Base-by-base conservation (phyloP, 2,888 invertebrate species). In the Andrena flavipes region DNA sequence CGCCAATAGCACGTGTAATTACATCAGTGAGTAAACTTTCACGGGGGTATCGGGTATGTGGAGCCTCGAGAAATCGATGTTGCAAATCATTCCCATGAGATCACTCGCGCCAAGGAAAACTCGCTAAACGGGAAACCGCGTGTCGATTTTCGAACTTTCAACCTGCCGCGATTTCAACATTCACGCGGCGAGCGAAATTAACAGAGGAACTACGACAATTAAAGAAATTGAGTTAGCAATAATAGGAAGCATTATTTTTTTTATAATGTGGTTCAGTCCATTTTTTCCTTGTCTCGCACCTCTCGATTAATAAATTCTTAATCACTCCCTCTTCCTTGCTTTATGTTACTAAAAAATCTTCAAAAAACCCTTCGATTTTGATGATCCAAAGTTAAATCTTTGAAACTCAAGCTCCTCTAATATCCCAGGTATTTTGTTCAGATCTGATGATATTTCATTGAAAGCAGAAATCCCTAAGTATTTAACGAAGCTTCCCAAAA, bases 1-100 rank as follows among this genome's bases (percentile, higher is more conserved):
- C 70, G 35, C 13, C 13, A 63, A 48, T 16, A 6, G 6, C 23
- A 51, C 20, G 26, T 26, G 64, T n/a, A 68, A 51, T 76, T 69
- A 51, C 74, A 67, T 82, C 79, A 73, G 74, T 29, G 62, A 10
- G 64, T 49, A 76, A 80, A 82, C 82, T 80, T 82, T 80, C 80
- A 42, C 71, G 54, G 20, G 16, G 16, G 13, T 23, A 42, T 16
- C 6, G 30, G 20, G 51, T 23, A 23, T n/a, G 70, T 30, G 68
- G 33, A 54, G 13, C 30, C 49, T 23, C 68, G 48, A 29, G 64
- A 56, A 51, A 30, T 68, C 72, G 56, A 29, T 51, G 62, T 68
- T 35, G 69, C 69, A 33, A 65, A 73, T 81, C 69, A 65, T 33
- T 69, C 56, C 3, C 30, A 4, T 8, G 68, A 48, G 63, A 77